phyloP scores from a whole-genome alignment of 2,888 invertebrate species.

The Aradus depressus region DNA sequence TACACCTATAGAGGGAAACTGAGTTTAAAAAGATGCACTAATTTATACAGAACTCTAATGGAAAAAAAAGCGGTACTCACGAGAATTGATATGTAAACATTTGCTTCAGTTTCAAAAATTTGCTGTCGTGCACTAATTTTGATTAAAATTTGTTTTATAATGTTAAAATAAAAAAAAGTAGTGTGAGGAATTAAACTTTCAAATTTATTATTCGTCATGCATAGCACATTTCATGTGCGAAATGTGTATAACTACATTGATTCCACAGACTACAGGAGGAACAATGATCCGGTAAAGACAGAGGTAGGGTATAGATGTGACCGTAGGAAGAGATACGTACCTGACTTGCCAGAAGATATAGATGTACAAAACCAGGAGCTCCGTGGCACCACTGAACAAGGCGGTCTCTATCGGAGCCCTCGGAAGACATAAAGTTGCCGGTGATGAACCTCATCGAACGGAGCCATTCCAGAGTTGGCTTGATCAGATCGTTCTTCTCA shows the following conservation, averaged over 20 bases:
- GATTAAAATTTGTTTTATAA: too few relatives aligned
- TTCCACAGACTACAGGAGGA: too few relatives aligned
- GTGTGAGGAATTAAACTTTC: too few relatives aligned
- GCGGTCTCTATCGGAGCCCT: slow-evolving; percentile 54
- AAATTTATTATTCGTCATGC: too few relatives aligned
- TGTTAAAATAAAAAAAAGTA: too few relatives aligned
- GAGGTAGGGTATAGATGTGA: not conserved
- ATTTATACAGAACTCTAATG: too few relatives aligned
- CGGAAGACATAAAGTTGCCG: slow-evolving; percentile 68
- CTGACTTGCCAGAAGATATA: slow-evolving; percentile 55
- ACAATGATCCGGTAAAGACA: not conserved
- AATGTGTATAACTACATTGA: too few relatives aligned
- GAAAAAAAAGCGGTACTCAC: too few relatives aligned
- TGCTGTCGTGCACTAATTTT: too few relatives aligned
- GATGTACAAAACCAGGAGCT: slow-evolving; percentile 72
- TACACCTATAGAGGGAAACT: slow-evolving; percentile 47
- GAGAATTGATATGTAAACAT: too few relatives aligned
- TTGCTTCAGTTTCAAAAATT: too few relatives aligned
- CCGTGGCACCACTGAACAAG: slow-evolving; percentile 92
- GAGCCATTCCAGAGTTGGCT: slow-evolving; percentile 55
- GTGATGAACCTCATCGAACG: slow-evolving; percentile 45
- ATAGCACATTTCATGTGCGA: too few relatives aligned
- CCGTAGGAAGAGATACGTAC: slow-evolving; percentile 37
- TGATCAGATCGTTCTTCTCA: slow-evolving; percentile 47
- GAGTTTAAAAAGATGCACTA: not conserved